A percentile compares a stretch with the other conserved stretches of the same genome.
These are phyloP conservation scores for Pegoplata infirma DNA, from an alignment of 2,888 invertebrate species.

Conservation along the genomic window DNA sequence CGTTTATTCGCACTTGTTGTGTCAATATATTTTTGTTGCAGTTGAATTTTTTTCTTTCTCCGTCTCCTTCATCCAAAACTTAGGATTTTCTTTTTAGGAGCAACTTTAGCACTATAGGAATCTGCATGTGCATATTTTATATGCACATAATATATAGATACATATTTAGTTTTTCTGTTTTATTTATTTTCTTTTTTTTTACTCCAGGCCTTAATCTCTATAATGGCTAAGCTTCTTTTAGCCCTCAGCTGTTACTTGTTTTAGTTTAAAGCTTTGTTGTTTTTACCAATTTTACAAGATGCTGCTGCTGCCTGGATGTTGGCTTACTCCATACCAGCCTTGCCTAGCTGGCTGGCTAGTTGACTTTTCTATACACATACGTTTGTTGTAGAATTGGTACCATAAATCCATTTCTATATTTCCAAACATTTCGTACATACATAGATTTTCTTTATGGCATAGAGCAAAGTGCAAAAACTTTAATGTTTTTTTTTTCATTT, in stretches of 20 bases:
- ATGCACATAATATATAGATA: constrained; percentile 25
- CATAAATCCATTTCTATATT: constrained; percentile 62
- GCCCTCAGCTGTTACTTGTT: constrained; percentile 52
- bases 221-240: constrained; percentile 25
- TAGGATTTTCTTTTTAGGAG: not conserved
- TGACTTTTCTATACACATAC: not conserved
- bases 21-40: constrained; percentile 56
- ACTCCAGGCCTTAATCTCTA: constrained; percentile 23
- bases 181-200: not conserved
- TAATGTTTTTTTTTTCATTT: constrained; percentile 43
- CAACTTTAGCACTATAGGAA: constrained; percentile 7
- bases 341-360: not conserved
- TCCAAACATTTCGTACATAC: constrained; percentile 32
- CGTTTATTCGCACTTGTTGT: constrained; percentile 76
- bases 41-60: constrained; percentile 6
- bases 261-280: constrained; percentile 36
- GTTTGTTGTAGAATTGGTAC: constrained; percentile 41
- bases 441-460: constrained; percentile 46
- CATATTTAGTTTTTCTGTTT: constrained; percentile 12
- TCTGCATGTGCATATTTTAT: constrained; percentile 51
- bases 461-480: constrained; percentile 60
- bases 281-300: constrained; percentile 42
- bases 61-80: not conserved
- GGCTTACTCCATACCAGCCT: no score
- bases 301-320: constrained; percentile 29